Conservation (phyloP, 2,797 vertebrate genomes). For the Cheirogaleus major region DNA sequence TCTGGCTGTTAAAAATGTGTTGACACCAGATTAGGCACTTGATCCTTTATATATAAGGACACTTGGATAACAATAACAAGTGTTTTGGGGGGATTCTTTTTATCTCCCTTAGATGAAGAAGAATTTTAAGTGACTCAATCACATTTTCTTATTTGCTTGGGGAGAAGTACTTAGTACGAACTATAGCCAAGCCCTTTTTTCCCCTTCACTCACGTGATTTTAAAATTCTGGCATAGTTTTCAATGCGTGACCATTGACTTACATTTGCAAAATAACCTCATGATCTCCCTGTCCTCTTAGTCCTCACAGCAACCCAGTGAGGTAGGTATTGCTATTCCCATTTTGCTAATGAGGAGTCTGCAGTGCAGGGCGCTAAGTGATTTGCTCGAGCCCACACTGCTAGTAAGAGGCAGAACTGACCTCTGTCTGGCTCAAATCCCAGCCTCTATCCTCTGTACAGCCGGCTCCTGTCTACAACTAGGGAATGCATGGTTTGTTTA, state of each 20-base stretch:
- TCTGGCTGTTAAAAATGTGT: not conserved
- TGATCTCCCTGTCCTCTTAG: not conserved
- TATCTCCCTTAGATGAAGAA: slow-evolving; percentile 14
- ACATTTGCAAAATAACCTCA: not conserved
- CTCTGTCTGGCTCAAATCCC: too few species aligned
- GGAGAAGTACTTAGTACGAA: not conserved
- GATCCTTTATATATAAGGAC: not conserved
- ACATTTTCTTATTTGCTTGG: not conserved
- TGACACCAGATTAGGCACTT: not conserved
- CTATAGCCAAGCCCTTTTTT: not conserved
- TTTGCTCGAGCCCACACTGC: not conserved
- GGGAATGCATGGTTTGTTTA: not conserved
- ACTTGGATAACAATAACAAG: not conserved
- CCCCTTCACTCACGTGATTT: not conserved
- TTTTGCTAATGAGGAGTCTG: not conserved
- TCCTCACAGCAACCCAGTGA: not conserved
- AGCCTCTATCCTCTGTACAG: not conserved
- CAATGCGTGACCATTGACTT: not conserved
- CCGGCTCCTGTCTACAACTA: not conserved
- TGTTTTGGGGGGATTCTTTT: not conserved
- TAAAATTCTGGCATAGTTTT: not conserved
- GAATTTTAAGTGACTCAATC: not conserved
- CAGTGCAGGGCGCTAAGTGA: not conserved
- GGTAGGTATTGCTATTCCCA: not conserved
- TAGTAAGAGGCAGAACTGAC: not conserved